These are phyloP conservation scores for Holacanthella duospinosa DNA, from an alignment of 2,888 invertebrate species.

Conservation along the genomic window DNA sequence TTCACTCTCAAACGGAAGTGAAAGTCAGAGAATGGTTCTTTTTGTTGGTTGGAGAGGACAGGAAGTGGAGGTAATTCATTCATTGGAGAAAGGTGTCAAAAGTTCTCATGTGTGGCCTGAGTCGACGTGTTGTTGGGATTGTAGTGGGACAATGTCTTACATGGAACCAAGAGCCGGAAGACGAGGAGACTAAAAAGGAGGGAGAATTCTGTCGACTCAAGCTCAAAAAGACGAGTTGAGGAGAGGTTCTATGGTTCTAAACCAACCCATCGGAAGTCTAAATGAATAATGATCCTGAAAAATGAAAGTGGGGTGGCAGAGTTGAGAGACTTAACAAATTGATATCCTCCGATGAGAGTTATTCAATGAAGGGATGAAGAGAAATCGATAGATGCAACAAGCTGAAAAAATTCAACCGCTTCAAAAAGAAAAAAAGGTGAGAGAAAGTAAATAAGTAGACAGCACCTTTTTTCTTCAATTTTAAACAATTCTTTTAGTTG, in stretches of 20 bases:
- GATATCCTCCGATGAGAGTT: neutral
- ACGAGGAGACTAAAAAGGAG: neutral
- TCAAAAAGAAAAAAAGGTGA: too few species aligned
- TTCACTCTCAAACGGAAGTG: too few species aligned
- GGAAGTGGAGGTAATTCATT: neutral
- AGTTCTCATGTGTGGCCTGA: neutral
- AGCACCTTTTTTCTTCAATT: neutral
- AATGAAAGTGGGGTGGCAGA: neutral
- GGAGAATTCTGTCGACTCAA: neutral
- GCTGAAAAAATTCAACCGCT: too few species aligned
- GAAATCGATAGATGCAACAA: constrained; percentile 5
- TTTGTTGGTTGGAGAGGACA: neutral
- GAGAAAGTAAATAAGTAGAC: too few species aligned
- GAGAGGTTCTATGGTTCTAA: too few species aligned
- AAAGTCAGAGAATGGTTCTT: too few species aligned
- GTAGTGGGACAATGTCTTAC: neutral
- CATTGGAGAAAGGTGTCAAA: neutral
- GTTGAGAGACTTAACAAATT: neutral
- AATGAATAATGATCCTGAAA: neutral
- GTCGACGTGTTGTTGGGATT: neutral
- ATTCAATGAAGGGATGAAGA: neutral
- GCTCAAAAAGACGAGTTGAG: too few species aligned
- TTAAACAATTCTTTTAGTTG: too few species aligned
- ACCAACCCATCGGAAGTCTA: neutral
- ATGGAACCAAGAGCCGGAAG: neutral